Evolutionary conservation across 2,888 invertebrate species (phyloP).

Genomic region (Myopa testacea): DNA sequence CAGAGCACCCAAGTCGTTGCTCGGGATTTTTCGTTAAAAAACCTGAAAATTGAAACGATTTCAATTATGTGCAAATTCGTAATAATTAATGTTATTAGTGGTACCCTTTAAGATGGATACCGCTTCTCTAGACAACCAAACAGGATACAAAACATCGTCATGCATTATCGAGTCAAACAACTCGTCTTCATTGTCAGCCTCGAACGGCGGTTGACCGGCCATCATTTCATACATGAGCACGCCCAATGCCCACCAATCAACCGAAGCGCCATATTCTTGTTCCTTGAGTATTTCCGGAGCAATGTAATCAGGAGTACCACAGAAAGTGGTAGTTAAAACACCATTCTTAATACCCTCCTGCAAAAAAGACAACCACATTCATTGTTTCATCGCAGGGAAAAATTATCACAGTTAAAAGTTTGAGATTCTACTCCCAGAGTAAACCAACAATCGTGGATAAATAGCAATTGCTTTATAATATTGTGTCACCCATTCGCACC

Average conservation of each 20-base stretch:
- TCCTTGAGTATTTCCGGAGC: constrained; percentile 98
- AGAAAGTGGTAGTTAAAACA: constrained; percentile 94
- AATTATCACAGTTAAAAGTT: neutral
- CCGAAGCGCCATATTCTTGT: constrained; percentile 88
- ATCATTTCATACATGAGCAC: constrained; percentile 99
- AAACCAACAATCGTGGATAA: too few species aligned
- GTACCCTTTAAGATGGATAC: constrained; percentile 86
- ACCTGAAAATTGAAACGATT: constrained; percentile 65
- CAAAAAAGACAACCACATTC: neutral
- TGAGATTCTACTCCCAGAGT: too few species aligned
- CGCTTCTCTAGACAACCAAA: constrained; percentile 93
- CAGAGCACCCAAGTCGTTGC: constrained; percentile 91
- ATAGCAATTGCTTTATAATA: too few species aligned
- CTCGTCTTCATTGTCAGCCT: constrained; percentile 99
- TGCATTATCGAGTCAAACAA: constrained; percentile 98
- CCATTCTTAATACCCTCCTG: constrained; percentile 74
- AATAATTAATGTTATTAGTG: neutral
- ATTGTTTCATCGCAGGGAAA: neutral
- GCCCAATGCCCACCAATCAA: constrained; percentile 98
- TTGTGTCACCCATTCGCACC: constrained; percentile 73
- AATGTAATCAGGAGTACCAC: constrained; percentile 99
- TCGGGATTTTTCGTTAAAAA: constrained; percentile 99
- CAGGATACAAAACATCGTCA: constrained; percentile 98
- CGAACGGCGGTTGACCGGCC: constrained; percentile 99
- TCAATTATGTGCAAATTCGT: neutral